Evolutionary conservation across 2,797 vertebrate genomes (phyloP).

Genomic region (Propithecus perrieri): DNA sequence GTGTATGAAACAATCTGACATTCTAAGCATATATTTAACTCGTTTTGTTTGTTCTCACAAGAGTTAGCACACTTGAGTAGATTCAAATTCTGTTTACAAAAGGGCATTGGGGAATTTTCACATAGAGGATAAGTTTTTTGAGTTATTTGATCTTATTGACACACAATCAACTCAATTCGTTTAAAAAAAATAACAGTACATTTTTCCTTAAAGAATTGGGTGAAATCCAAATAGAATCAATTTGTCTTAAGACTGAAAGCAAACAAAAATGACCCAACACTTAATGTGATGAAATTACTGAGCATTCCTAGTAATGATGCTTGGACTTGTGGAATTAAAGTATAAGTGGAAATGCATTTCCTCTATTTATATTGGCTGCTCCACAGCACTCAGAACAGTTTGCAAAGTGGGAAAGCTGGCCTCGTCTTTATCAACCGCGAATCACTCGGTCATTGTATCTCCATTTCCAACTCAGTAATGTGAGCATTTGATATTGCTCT

Average conservation of each 20-base stretch:
- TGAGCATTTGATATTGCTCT: not conserved
- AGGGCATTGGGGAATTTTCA: conserved; percentile 11
- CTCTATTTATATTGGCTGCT: conserved; percentile 49
- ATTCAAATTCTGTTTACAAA: conserved; percentile 38
- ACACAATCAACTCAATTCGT: not conserved
- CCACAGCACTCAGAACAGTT: not conserved
- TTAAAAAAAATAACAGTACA: not conserved
- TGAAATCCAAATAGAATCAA: conserved; percentile 38
- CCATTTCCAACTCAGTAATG: not conserved
- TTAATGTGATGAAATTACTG: conserved; percentile 46
- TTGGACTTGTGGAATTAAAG: conserved; percentile 24
- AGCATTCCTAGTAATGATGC: conserved; percentile 20
- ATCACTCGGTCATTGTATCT: not conserved
- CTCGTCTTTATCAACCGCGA: conserved; percentile 18
- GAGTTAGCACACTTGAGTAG: not conserved
- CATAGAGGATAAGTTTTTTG: conserved; percentile 4
- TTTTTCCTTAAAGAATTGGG: conserved; percentile 23
- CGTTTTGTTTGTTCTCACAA: conserved; percentile 58
- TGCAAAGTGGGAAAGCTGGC: not conserved
- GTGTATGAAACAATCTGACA: not conserved
- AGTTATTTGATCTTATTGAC: conserved; percentile 32
- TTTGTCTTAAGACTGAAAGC: conserved; percentile 49
- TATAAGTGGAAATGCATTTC: conserved; percentile 26
- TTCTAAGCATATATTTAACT: not conserved
- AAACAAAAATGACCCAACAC: conserved; percentile 52